Evolutionary conservation across 2,113 vertebrate genomes (phyloP), one percentile per base, ranked within the genome.

Genomic region (Entomyzon cyanotis): DNA sequence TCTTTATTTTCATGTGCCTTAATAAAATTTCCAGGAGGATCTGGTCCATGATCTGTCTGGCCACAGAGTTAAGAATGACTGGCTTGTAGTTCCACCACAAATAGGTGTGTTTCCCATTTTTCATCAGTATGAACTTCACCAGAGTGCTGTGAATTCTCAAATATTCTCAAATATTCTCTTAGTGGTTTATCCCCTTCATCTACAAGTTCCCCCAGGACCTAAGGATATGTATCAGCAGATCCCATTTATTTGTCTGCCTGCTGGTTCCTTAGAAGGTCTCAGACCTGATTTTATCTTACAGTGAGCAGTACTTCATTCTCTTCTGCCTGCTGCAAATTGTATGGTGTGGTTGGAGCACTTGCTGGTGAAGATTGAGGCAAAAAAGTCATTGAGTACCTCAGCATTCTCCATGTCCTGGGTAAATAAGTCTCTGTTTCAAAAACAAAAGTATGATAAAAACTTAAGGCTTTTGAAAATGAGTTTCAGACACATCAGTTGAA

Each of bases 151-250:
- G 37, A 73, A 50, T 59, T 46, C 20, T 52, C n/a, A 39, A 7
- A 59, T 31, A 24, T 52, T 65, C 16, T n/a, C 14, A 52, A 59
- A 27, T 59, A 46, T 30, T 65, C 13, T 37, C 16, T n/a, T 25
- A 52, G 3, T 35, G 37, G 4, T 3, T 73, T 65, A 59, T 49
- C 4, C 9, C 9, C 11, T 58, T n/a, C 24, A 22, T 35, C 44
- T 71, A 3, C 27, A 64, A 42, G 10, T 77, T 49, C 4, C 12
- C 31, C 11, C 0, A 0, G 22, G 27, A 28, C 22, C 41, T 49
- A 31, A 35, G 25, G 15, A 33, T 49, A 8, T 5, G 23, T 50
- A 20, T 52, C 25, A 39, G 35, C 2, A 27, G 30, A 7, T 49
- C 30, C 44, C 23, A 28, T 49, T 56, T 21, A 41, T 22, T 63